Conservation (phyloP, 2,113 vertebrate genomes). For the Solenodon paradoxus region DNA sequence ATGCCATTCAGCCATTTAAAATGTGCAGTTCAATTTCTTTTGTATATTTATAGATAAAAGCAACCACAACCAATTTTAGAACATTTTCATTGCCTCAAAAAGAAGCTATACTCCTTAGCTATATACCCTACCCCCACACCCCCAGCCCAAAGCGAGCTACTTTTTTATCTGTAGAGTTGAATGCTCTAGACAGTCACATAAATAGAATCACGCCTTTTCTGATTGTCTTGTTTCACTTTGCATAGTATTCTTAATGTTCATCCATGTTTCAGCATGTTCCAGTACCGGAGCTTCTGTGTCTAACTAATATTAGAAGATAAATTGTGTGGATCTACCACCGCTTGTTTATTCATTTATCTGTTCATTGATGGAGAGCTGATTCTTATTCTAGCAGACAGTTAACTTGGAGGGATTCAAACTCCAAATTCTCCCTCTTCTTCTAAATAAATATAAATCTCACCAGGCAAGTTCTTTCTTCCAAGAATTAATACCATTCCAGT, state of each 20-base stretch:
- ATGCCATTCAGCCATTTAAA: neutral
- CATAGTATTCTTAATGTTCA: neutral
- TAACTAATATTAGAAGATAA: neutral
- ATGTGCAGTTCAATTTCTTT: neutral
- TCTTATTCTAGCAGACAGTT: neutral
- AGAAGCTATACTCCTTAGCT: neutral
- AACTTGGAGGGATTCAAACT: neutral
- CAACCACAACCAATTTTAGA: neutral
- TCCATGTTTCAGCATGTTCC: neutral
- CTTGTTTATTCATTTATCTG: neutral
- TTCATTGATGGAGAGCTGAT: neutral
- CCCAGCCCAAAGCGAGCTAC: neutral
- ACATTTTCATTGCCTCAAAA: no score
- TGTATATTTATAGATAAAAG: neutral
- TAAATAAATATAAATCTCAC: neutral
- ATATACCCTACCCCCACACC: neutral
- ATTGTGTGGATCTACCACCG: neutral
- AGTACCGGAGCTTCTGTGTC: neutral
- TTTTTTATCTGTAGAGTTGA: neutral
- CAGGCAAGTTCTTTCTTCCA: neutral
- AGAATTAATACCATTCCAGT: neutral
- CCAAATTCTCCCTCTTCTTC: neutral
- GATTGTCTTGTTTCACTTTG: neutral
- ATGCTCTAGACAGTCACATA: neutral
- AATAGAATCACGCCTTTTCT: neutral